Conservation (phyloP, 2,888 invertebrate species). For the Lissocephala sabroskyi region DNA sequence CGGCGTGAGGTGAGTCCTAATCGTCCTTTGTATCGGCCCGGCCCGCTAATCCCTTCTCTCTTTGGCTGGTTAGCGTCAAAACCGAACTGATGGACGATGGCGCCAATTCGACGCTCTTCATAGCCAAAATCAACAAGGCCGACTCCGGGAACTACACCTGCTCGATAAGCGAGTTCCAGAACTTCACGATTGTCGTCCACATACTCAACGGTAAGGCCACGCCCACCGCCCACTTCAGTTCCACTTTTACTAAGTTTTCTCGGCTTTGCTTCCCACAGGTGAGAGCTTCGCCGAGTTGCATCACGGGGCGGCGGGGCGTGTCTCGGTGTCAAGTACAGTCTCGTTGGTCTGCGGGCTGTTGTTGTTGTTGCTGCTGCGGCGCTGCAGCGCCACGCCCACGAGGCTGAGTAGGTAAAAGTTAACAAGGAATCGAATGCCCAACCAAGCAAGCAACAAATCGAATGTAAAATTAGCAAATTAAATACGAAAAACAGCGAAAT, state of each 20-base stretch:
- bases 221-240: background rate
- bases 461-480: conserved; percentile 13
- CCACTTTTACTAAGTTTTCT: conserved; percentile 12
- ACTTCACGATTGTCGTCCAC: conserved; percentile 74
- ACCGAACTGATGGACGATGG: conserved; percentile 75
- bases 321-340: conserved; percentile 36
- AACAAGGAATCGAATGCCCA: too few species aligned
- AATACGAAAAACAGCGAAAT: conserved; percentile 5
- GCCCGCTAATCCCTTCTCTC: background rate
- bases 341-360: conserved; percentile 49
- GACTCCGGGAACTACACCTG: conserved; percentile 76
- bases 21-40: too few species aligned
- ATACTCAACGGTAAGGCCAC: conserved; percentile 75
- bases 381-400: conserved; percentile 34
- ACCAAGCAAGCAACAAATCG: conserved; percentile 22
- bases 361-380: conserved; percentile 41
- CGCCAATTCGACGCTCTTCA: conserved; percentile 74
- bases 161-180: conserved; percentile 73
- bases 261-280: conserved; percentile 66
- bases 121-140: conserved; percentile 74
- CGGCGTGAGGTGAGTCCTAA: conserved; percentile 72
- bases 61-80: conserved; percentile 74
- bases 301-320: conserved; percentile 72
- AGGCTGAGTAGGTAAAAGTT: conserved; percentile 64
- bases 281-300: conserved; percentile 78